Base-by-base conservation (phyloP, 2,888 invertebrate genomes). In the Acleris literana region DNA sequence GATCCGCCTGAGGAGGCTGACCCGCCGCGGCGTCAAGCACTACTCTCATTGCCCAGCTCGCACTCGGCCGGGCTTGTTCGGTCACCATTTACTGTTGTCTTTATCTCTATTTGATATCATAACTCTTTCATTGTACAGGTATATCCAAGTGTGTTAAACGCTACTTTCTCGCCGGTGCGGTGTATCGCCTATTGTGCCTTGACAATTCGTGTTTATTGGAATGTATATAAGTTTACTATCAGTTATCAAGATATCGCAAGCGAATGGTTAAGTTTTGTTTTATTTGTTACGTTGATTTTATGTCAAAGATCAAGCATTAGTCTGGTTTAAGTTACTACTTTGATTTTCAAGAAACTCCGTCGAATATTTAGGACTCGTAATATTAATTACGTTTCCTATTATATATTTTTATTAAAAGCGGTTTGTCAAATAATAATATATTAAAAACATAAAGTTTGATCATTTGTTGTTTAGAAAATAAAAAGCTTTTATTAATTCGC, bases 201-300 rank as follows among this genome's bases (percentile, higher is more conserved):
- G 51, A 56, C 63, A 55, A 39, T 64, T 53, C 46, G 29, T 63
- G 68, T 64, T 74, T 75, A 73, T 72, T 73, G 67, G 72, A 72
- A 70, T 72, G 70, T 68, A 68, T 68, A 68, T 73, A 74, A 73
- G 69, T 71, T 62, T 66, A 68, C 68, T 67, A 66, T 70, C 69
- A 49, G 43, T 60, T 65, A 72, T 72, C 71, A 64, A 68, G 70
- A 74, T 68, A 66, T 56, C 43, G 43, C 56, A 51, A 56, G 43
- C 56, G 43, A 56, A 56, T 56, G 11, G 39, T 46, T 49, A 18
- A 43, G 43, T 56, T 39, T 56, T 56, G 56, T 39, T 49, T 63
- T 25, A 63, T 29, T 49, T 56, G 56, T 39, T 63, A 56, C 51
- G 56, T 56, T 63, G 51, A 63, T 43, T 63, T 56, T 49, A 22